Percentiles rank a stretch among this genome's conserved stretches.
phyloP scores from a whole-genome alignment of 2,888 invertebrate genomes.

The Bugulina stolonifera region DNA sequence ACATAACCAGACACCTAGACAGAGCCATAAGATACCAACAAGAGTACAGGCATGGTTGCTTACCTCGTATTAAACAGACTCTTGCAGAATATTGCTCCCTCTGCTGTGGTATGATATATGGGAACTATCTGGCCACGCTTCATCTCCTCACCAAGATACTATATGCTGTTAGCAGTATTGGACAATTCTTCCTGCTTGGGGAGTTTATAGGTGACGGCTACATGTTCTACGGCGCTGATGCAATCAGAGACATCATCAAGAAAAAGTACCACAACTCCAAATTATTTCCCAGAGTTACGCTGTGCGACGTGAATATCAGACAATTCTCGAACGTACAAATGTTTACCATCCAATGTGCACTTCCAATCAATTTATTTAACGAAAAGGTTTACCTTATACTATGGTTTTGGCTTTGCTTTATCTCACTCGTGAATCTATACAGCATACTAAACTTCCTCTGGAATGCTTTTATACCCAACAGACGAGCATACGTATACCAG shows the following conservation, averaged over 20 bases:
- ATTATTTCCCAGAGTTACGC: slow-evolving; percentile 48
- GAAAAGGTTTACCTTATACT: slow-evolving; percentile 54
- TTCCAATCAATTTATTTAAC: slow-evolving; percentile 40
- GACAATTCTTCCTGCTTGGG: slow-evolving; percentile 48
- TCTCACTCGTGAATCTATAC: slow-evolving; percentile 51
- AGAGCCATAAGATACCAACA: slow-evolving; percentile 54
- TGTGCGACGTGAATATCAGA: slow-evolving; percentile 49
- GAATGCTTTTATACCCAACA: slow-evolving; percentile 29
- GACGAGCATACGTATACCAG: not conserved
- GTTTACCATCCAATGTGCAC: slow-evolving; percentile 53
- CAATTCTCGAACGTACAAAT: slow-evolving; percentile 49
- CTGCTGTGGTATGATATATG: slow-evolving; percentile 39
- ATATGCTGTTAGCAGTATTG: slow-evolving; percentile 40
- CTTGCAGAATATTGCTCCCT: slow-evolving; percentile 47
- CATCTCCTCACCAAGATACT: slow-evolving; percentile 43
- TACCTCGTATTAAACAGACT: slow-evolving; percentile 48
- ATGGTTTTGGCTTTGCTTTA: slow-evolving; percentile 57
- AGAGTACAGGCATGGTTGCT: slow-evolving; percentile 52
- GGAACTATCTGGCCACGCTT: slow-evolving; percentile 41
- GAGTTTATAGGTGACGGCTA: slow-evolving; percentile 46
- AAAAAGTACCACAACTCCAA: slow-evolving; percentile 45
- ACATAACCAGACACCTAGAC: slow-evolving; percentile 55
- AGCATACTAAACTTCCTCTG: slow-evolving; percentile 54
- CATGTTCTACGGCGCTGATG: slow-evolving; percentile 44
- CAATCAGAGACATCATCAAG: slow-evolving; percentile 40